These are phyloP conservation scores for Phortica variegata DNA, from an alignment of 1,140 invertebrate species.

Conservation along the genomic window DNA sequence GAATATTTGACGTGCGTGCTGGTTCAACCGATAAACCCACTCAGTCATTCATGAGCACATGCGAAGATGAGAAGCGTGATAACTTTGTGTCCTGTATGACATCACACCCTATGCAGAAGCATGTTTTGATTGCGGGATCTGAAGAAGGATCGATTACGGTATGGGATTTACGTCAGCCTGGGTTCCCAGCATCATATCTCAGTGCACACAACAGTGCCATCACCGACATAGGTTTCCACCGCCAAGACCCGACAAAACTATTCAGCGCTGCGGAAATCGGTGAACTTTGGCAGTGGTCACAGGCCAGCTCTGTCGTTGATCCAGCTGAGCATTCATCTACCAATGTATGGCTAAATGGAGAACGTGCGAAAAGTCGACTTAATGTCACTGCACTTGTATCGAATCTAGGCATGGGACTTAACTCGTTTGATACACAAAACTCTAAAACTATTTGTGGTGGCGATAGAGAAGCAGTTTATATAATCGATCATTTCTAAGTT, in stretches of 20 bases:
- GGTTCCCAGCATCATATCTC: slow-evolving; percentile 76
- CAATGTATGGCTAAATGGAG: slow-evolving; percentile 67
- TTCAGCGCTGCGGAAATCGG: slow-evolving; percentile 78
- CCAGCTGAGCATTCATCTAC: slow-evolving; percentile 17
- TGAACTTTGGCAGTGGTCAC: slow-evolving; percentile 85
- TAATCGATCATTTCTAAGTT: slow-evolving; percentile 65
- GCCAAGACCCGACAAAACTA: slow-evolving; percentile 76
- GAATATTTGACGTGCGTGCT: slow-evolving; percentile 79
- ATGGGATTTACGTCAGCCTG: slow-evolving; percentile 83
- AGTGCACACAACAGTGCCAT: slow-evolving; percentile 76
- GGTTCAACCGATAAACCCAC: slow-evolving; percentile 63
- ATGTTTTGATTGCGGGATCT: slow-evolving; percentile 76
- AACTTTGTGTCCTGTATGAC: slow-evolving; percentile 71
- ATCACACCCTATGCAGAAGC: slow-evolving; percentile 82
- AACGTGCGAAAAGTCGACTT: slow-evolving; percentile 68
- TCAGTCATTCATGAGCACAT: slow-evolving; percentile 66
- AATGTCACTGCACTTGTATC: slow-evolving; percentile 73
- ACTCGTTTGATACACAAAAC: slow-evolving; percentile 74
- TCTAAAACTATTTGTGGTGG: slow-evolving; percentile 74
- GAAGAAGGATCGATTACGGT: slow-evolving; percentile 80
- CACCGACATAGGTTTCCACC: slow-evolving; percentile 82
- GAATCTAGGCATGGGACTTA: slow-evolving; percentile 72
- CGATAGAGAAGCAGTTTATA: slow-evolving; percentile 81
- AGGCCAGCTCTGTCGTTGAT: slow-evolving; percentile 48
- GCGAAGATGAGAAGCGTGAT: slow-evolving; percentile 64